Evolutionary conservation across 2,888 invertebrate species (phyloP).

Genomic region (Dione vanillae): DNA sequence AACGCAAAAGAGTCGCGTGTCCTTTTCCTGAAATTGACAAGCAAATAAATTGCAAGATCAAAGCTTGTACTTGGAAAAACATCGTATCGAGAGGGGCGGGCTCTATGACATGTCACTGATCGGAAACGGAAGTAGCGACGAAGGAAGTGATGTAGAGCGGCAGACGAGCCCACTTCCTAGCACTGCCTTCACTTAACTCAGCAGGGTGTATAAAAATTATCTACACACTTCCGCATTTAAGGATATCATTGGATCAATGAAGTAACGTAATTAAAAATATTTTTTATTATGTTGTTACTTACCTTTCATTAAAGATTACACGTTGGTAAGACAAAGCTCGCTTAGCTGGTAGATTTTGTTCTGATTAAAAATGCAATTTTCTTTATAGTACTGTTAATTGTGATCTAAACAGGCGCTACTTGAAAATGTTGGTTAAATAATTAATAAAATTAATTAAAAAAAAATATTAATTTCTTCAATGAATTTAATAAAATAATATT

Average conservation of each 20-base stretch:
- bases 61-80: conserved; percentile 72
- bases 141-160: conserved; percentile 78
- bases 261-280: background rate
- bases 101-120: conserved; percentile 60
- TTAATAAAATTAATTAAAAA: too few species aligned
- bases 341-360: too few species aligned
- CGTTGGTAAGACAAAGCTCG: too few species aligned
- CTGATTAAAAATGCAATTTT: too few species aligned
- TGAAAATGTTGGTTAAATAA: too few species aligned
- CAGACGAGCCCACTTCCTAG: conserved; percentile 77
- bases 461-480: too few species aligned
- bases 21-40: conserved; percentile 81
- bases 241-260: conserved; percentile 19
- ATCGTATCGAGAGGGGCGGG: conserved; percentile 65
- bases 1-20: conserved; percentile 66
- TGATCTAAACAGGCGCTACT: too few species aligned
- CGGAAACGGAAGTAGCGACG: conserved; percentile 79
- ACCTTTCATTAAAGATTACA: too few species aligned
- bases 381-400: too few species aligned
- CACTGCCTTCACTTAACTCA: conserved; percentile 80
- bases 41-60: conserved; percentile 80
- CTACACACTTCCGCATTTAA: conserved; percentile 37
- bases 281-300: background rate
- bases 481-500: too few species aligned
- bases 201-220: conserved; percentile 64